phyloP scores from a whole-genome alignment of 1,140 invertebrate species.

The Rhyacophila brunnea region DNA sequence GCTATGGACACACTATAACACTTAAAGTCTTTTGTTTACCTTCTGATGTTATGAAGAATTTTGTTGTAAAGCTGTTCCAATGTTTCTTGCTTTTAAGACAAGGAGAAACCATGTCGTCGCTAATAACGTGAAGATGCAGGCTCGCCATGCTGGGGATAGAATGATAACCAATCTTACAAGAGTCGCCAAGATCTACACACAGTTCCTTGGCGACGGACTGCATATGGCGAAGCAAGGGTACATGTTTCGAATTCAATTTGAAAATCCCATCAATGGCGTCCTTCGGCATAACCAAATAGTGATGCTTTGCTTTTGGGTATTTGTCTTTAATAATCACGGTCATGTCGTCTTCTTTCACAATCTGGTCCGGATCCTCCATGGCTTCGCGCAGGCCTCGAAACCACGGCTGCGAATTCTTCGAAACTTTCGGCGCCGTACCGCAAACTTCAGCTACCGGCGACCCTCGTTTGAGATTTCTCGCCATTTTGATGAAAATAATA shows the following conservation, averaged over 20 bases:
- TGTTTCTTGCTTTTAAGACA: slow-evolving; percentile 83
- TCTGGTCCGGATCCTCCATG: slow-evolving; percentile 69
- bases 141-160: slow-evolving; percentile 81
- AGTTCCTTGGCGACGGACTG: slow-evolving; percentile 60
- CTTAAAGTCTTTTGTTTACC: slow-evolving; percentile 52
- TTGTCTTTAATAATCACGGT: slow-evolving; percentile 66
- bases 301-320: slow-evolving; percentile 74
- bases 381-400: slow-evolving; percentile 60
- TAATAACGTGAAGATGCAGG: slow-evolving; percentile 86
- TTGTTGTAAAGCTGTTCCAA: slow-evolving; percentile 88
- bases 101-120: slow-evolving; percentile 80
- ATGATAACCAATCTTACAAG: slow-evolving; percentile 73
- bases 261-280: slow-evolving; percentile 71
- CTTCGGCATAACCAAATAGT: slow-evolving; percentile 77
- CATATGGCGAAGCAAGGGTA: slow-evolving; percentile 72
- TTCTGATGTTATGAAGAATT: slow-evolving; percentile 72
- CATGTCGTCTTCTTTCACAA: slow-evolving; percentile 59
- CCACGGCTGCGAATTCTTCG: slow-evolving; percentile 44
- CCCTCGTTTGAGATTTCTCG: too few relatives aligned
- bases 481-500: too few relatives aligned
- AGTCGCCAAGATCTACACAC: slow-evolving; percentile 40
- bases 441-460: too few relatives aligned
- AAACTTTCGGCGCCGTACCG: too few relatives aligned
- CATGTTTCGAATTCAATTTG: slow-evolving; percentile 61
- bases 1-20: background rate